These are phyloP conservation scores for Brenthis hecate DNA, from an alignment of 2,888 invertebrate genomes.

Conservation along the genomic window DNA sequence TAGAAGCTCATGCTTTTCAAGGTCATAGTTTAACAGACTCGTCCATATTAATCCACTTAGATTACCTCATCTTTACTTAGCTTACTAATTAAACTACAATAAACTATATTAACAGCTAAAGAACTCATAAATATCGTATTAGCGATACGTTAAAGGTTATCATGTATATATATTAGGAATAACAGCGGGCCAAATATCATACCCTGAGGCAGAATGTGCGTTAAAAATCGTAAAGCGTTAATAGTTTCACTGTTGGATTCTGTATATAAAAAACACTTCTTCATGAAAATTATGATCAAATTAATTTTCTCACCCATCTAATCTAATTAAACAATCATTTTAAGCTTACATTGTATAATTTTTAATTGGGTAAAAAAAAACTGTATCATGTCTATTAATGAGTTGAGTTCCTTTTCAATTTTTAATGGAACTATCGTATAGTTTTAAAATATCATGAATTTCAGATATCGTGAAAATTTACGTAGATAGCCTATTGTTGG, in stretches of 20 bases:
- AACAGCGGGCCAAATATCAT: constrained; percentile 55
- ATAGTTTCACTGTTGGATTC: not conserved
- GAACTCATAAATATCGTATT: constrained; percentile 26
- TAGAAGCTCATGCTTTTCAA: not conserved
- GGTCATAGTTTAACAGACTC: not conserved
- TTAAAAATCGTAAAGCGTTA: not conserved
- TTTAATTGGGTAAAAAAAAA: too few species aligned
- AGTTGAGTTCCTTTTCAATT: too few species aligned
- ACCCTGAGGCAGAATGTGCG: constrained; percentile 58
- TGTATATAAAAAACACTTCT: not conserved
- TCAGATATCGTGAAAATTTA: too few species aligned
- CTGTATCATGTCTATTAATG: too few species aligned
- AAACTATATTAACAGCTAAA: constrained; percentile 9
- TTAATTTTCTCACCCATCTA: too few species aligned
- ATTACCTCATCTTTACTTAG: not conserved
- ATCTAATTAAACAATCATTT: too few species aligned
- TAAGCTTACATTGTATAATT: too few species aligned
- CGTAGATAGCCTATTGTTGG: too few species aligned
- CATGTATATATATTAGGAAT: constrained; percentile 39
- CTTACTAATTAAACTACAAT: constrained; percentile 15
- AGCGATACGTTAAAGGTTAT: constrained; percentile 21
- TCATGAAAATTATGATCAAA: not conserved
- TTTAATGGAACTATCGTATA: too few species aligned
- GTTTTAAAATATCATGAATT: too few species aligned
- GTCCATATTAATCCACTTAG: constrained; percentile 11